Percentiles rank a stretch among this genome's conserved stretches.
phyloP scores from a whole-genome alignment of 2,888 invertebrate species.

The Macrophya annulata region DNA sequence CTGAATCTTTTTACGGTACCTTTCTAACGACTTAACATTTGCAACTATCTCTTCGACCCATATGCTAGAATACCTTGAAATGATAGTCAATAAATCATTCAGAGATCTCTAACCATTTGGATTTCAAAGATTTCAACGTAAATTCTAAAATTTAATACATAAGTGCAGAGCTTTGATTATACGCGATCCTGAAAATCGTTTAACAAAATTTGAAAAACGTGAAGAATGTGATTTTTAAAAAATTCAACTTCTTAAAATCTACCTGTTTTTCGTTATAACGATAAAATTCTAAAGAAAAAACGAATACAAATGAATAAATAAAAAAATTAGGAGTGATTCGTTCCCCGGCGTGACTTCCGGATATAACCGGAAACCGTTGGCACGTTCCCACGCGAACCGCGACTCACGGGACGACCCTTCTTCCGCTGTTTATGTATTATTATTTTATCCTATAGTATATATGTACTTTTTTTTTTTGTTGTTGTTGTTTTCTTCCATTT shows the following conservation, averaged over 20 bases:
- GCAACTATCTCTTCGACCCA: background rate
- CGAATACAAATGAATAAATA: background rate
- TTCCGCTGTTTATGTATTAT: slow-evolving; percentile 9
- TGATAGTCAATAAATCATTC: background rate
- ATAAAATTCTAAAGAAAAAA: background rate
- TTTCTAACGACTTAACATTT: background rate
- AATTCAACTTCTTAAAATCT: too few relatives aligned
- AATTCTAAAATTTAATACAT: background rate
- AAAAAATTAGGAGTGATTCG: background rate
- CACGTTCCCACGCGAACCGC: slow-evolving; percentile 12
- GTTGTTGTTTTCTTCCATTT: background rate
- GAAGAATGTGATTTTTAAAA: too few relatives aligned
- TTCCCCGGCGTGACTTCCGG: slow-evolving; percentile 17
- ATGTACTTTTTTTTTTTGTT: background rate
- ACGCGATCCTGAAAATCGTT: background rate
- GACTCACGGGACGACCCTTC: background rate
- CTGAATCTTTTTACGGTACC: slow-evolving; percentile 11
- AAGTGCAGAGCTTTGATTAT: background rate
- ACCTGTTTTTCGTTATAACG: background rate
- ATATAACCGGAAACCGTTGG: slow-evolving; percentile 28
- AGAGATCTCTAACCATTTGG: background rate
- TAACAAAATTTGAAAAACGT: background rate
- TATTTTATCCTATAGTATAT: background rate
- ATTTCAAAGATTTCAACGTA: background rate
- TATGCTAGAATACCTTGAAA: background rate